Evolutionary conservation across 2,113 vertebrate genomes (phyloP).

Genomic region (Gadus macrocephalus): DNA sequence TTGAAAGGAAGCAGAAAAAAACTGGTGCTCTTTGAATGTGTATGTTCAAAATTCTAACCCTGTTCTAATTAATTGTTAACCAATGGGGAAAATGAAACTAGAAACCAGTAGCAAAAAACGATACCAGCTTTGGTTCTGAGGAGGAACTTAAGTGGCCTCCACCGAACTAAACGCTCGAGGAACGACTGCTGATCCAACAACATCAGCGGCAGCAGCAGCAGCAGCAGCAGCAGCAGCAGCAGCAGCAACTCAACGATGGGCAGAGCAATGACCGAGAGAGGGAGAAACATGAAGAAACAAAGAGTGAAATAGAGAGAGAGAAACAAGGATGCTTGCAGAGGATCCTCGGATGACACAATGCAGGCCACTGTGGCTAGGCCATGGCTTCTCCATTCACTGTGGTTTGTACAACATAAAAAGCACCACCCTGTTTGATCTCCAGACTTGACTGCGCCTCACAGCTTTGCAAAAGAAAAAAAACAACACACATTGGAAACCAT

Average conservation of each 20-base stretch:
- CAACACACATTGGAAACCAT: slow-evolving; percentile 42
- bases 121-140: slow-evolving; percentile 32
- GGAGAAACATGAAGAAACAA: neutral
- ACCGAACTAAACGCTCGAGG: slow-evolving; percentile 5
- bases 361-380: slow-evolving; percentile 57
- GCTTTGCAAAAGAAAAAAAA: slow-evolving; percentile 40
- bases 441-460: slow-evolving; percentile 54
- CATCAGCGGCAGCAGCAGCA: slow-evolving; percentile 3
- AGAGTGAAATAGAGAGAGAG: slow-evolving; percentile 19
- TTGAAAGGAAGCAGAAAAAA: too few relatives aligned
- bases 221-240: neutral
- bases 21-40: neutral
- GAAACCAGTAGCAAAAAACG: slow-evolving; percentile 11
- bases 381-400: slow-evolving; percentile 54
- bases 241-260: slow-evolving; percentile 17
- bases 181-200: slow-evolving; percentile 24
- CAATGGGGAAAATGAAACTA: slow-evolving; percentile 14
- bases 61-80: neutral
- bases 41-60: neutral
- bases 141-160: slow-evolving; percentile 25
- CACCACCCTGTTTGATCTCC: slow-evolving; percentile 61
- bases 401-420: slow-evolving; percentile 61
- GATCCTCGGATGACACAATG: slow-evolving; percentile 50
- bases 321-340: slow-evolving; percentile 23
- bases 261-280: neutral